Evolutionary conservation across 92 coral and sea anemone genomes (phyloP), one percentile per base, ranked within the genome.

Genomic region (Porites lobata): DNA sequence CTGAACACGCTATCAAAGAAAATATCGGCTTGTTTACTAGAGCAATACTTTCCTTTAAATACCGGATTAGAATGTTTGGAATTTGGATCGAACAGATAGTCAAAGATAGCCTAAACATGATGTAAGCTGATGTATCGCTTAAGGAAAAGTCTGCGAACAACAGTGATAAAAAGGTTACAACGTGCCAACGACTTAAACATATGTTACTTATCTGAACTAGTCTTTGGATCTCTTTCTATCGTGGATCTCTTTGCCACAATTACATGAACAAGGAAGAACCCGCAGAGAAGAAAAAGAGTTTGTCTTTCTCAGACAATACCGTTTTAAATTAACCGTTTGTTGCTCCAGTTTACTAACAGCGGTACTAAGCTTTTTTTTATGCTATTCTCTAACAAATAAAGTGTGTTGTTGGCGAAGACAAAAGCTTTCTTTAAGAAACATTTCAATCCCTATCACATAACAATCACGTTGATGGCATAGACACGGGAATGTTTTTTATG

Each of bases 21-120:
- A 82, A 82, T 71, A 82, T 54, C 32, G 57, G 7, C 69, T 13
- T 82, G 86, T 82, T 82, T 82, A 82, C 86, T 64, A 82, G 69
- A 70, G 69, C 50, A 82, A 17, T 82, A 47, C 54, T 82, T 82
- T 58, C 84, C 53, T 82, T 29, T 82, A 73, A 73, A 73, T 50
- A 84, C 80, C 79, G 64, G 80, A 84, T 84, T 84, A 84, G 52
- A 84, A 84, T 84, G 79, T 75, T 74, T 73, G 87, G 81, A 75
- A 84, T 84, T 84, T 75, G 53, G 87, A 84, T 84, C 57, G 19
- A 12, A 18, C 66, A 66, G 63, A 67, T 66, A 21, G 83, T 64
- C 65, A 65, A 72, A 19, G 19, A 38, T 38, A 38, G 47, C 47
- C 47, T 38, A 38, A 38, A 38, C 47, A 38, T 38, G 47, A 3